phyloP scores from a whole-genome alignment of 2,797 vertebrate species.

The Enoplosus armatus region DNA sequence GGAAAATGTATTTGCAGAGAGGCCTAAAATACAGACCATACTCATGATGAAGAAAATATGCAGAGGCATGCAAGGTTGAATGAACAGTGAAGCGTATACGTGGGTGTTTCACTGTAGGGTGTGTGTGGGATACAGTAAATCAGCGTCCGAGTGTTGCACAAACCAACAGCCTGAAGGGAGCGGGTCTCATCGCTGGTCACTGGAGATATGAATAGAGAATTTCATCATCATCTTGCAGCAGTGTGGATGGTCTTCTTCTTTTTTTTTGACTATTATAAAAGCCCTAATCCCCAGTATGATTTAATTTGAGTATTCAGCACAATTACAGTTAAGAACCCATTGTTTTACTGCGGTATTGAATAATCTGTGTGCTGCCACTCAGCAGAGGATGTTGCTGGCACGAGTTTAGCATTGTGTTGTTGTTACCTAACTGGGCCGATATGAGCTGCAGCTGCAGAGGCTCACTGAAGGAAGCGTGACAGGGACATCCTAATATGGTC shows the following conservation, averaged over 20 bases:
- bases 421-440: constrained; percentile 31
- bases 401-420: constrained; percentile 26
- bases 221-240: constrained; percentile 8
- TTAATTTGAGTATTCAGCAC: background rate
- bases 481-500: constrained; percentile 72
- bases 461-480: constrained; percentile 56
- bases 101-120: constrained; percentile 2
- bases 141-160: background rate
- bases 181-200: constrained; percentile 14
- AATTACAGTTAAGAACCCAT: background rate
- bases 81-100: background rate
- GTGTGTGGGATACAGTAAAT: constrained; percentile 17
- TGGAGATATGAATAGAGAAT: constrained; percentile 14
- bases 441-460: constrained; percentile 67
- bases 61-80: background rate
- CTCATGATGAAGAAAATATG: background rate
- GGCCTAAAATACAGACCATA: background rate
- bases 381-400: constrained; percentile 49
- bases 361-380: background rate
- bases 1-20: background rate
- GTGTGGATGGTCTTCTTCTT: background rate
- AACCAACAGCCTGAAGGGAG: constrained; percentile 2
- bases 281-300: background rate
- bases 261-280: background rate
- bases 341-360: background rate